Base-by-base conservation (phyloP, 35 echinoderm and acorn worm species). In the Eucidaris tribuloides region DNA sequence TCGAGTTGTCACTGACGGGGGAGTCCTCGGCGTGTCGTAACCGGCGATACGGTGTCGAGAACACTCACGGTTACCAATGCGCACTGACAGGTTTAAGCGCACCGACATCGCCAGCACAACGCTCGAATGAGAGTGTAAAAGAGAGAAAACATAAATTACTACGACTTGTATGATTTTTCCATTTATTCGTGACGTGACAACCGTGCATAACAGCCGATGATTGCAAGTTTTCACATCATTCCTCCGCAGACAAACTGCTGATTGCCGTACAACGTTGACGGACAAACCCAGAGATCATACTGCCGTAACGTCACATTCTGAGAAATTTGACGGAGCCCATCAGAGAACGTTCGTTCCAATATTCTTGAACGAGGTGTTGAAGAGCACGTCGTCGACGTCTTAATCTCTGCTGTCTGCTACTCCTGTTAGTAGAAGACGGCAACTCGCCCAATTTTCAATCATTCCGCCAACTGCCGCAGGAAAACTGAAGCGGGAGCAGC, bases 401-500 rank as follows among this genome's bases (percentile, higher is more conserved):
- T 52, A n/a, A 74, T 25, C 38, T 41, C 34, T 74, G 68, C 68
- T 74, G 68, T 74, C 68, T 9, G 20, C 68, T 74, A 74, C 68
- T 74, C 35, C 29, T 43, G 25, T n/a, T n/a, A 74, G 68, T 74
- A 74, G 68, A 20, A 38, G 68, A 74, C 68, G 44, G 68, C 68
- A 40, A 42, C 28, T n/a, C 14, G 41, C 29, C n/a, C 41, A 17
- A 24, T 40, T 74, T 74, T 74, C 68, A 74, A 74, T 36, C 68
- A 74, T 74, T 74, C 40, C 68, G 68, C 68, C 68, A 20, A 74
- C 68, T 74, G 68, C 37, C 38, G 68, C 68, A 74, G 68, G 29
- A 74, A 74, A 74, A 74, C 68, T 74, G 68, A 74, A 74, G 68
- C 68, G 68, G 68, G 68, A 74, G 33, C 68, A 74, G 35, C 7